These are phyloP conservation scores for Anthophora plumipes DNA, from an alignment of 2,888 invertebrate genomes.

Conservation along the genomic window DNA sequence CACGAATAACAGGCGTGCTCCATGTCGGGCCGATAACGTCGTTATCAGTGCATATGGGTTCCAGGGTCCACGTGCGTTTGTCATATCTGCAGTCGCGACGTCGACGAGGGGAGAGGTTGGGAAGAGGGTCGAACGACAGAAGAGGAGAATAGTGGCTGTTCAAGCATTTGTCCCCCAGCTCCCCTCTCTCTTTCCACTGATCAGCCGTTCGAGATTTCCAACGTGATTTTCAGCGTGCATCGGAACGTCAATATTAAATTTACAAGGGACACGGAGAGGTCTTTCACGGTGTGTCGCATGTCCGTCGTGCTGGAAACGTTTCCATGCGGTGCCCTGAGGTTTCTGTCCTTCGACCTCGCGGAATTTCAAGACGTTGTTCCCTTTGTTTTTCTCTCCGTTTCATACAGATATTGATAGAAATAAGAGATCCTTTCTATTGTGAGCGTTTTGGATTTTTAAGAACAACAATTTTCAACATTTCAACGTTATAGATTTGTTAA, in stretches of 20 bases:
- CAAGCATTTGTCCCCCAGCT: constrained; percentile 19
- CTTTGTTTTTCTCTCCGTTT: neutral
- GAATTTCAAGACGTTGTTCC: neutral
- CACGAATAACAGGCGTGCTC: constrained; percentile 58
- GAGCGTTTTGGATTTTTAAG: too few species aligned
- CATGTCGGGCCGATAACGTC: constrained; percentile 65
- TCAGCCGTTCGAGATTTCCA: constrained; percentile 19
- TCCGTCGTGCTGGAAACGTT: constrained; percentile 3
- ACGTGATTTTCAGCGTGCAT: constrained; percentile 23
- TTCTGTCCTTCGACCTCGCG: neutral
- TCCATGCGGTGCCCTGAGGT: neutral
- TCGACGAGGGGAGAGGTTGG: constrained; percentile 18
- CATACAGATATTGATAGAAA: neutral
- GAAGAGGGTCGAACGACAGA: constrained; percentile 47
- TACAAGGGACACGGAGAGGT: constrained; percentile 31
- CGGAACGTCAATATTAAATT: constrained; percentile 63
- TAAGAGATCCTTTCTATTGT: constrained; percentile 1
- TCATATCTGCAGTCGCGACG: constrained; percentile 59
- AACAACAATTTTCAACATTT: too few species aligned
- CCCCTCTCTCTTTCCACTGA: neutral
- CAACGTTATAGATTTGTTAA: too few species aligned
- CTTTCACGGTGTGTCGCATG: neutral
- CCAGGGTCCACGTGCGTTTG: constrained; percentile 65
- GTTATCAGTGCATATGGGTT: constrained; percentile 66
- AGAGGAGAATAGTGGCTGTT: constrained; percentile 43